phyloP scores from a whole-genome alignment of 2,888 invertebrate genomes.

The Dasysyrphus tricinctus region DNA sequence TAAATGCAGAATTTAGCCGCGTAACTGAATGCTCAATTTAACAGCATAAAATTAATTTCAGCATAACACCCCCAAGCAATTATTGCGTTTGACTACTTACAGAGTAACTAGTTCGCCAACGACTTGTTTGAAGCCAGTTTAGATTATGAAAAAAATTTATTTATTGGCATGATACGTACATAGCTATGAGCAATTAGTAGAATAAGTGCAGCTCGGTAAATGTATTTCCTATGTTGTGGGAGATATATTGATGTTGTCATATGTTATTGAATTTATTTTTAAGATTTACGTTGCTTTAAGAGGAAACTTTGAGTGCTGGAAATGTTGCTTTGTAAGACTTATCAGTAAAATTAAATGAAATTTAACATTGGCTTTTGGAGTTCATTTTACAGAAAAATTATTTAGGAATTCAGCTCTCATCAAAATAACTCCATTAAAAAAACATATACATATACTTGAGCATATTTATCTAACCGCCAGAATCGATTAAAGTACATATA shows the following conservation, averaged over 20 bases:
- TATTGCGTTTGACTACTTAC: background rate
- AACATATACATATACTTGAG: no score
- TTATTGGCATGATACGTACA: conserved; percentile 17
- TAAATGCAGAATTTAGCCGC: conserved; percentile 40
- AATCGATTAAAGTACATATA: no score
- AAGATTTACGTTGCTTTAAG: background rate
- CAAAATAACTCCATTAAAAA: no score
- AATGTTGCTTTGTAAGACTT: background rate
- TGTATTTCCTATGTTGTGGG: conserved; percentile 63
- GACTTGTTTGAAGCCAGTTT: background rate
- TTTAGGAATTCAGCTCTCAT: no score
- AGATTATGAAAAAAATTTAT: conserved; percentile 45
- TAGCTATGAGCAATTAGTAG: background rate
- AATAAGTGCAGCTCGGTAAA: conserved; percentile 21
- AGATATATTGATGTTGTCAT: conserved; percentile 5
- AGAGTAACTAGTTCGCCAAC: conserved; percentile 17
- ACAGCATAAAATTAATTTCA: conserved; percentile 14
- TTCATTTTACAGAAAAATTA: no score
- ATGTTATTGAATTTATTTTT: conserved; percentile 7
- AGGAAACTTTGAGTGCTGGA: background rate
- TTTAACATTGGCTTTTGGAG: no score
- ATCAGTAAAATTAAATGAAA: background rate
- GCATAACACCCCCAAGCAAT: background rate
- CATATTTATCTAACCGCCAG: no score
- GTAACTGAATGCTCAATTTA: conserved; percentile 25